Base-by-base conservation (phyloP, 1,140 invertebrate genomes). In the Philopotamus ludificatus region DNA sequence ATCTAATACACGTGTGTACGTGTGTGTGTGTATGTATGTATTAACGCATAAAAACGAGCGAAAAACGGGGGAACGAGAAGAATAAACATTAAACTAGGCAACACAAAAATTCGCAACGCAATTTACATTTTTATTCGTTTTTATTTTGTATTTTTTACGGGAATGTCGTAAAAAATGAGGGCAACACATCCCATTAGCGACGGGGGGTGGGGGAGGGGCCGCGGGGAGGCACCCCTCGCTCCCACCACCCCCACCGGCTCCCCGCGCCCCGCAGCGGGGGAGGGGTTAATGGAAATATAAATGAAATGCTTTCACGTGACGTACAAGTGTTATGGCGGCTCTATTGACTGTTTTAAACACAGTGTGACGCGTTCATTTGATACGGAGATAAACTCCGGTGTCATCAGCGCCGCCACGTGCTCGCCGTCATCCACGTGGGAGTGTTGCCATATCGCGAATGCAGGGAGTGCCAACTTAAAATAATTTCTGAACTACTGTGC, bases 111-210 rank as follows among this genome's bases (percentile, higher is more conserved):
- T 67, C 68, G 68, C 68, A 65, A 65, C 68, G 68, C 65, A 70
- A 70, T 70, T 70, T 70, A 70, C 68, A 70, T 70, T 70, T 70
- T 70, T 70, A 70, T 70, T 70, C 68, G 68, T 70, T 70, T 70
- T 70, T 70, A 70, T 70, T 70, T 70, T 70, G 68, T 70, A 70
- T 67, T 70, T 67, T 70, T 70, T 70, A 70, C 65, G 68, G 64
- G 68, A 70, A 70, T 65, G 68, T 70, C 68, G 65, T 70, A 70
- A 70, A 70, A 70, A 70, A 70, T 70, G 68, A 70, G 64, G 68
- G 68, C 68, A 70, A 70, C 68, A 70, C 68, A 70, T 70, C 65
- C 68, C 68, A 70, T 70, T 70, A 70, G 68, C 61, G 65, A 7
- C 28, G 49, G 68, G 60, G 64, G 21, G 34, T 50, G 25, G 45